A percentile compares a stretch with the other conserved stretches of the same genome.
phyloP scores from a whole-genome alignment of 2,113 vertebrate species.

The Ictalurus furcatus region DNA sequence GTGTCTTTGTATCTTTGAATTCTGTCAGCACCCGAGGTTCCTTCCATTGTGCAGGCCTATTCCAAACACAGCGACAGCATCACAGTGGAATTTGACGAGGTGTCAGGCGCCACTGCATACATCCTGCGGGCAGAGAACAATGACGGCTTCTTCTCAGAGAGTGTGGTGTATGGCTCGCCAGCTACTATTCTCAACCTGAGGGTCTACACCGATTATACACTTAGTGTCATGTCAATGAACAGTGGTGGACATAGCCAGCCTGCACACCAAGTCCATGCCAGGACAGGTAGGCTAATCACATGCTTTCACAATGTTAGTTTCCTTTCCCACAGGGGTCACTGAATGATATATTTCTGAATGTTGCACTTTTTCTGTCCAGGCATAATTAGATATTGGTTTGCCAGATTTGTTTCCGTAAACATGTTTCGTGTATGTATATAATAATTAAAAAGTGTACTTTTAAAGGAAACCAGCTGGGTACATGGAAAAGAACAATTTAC shows the following conservation, averaged over 20 bases:
- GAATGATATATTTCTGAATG: background rate
- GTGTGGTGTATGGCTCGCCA: conserved; percentile 72
- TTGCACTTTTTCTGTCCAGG: background rate
- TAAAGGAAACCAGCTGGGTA: background rate
- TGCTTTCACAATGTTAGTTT: background rate
- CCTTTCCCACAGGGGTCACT: background rate
- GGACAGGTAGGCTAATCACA: conserved; percentile 76
- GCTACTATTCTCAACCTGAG: conserved; percentile 79
- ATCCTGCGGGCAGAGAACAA: conserved; percentile 77
- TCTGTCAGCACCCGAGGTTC: conserved; percentile 81
- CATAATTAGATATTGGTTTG: background rate
- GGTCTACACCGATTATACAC: conserved; percentile 78
- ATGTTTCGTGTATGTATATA: background rate
- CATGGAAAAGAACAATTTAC: background rate
- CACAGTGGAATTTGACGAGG: conserved; percentile 83
- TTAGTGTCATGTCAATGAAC: conserved; percentile 84
- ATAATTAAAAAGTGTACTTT: background rate
- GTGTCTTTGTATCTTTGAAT: conserved; percentile 28
- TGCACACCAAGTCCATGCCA: conserved; percentile 74
- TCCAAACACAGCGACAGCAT: conserved; percentile 89
- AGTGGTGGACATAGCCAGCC: conserved; percentile 82
- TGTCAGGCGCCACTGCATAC: conserved; percentile 81
- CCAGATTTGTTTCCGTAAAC: background rate
- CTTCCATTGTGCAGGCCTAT: conserved; percentile 80
- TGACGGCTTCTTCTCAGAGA: conserved; percentile 75